Evolutionary conservation across 2,888 invertebrate species (phyloP), one percentile per base, ranked within the genome.

Genomic region (Euzophera pinguis): DNA sequence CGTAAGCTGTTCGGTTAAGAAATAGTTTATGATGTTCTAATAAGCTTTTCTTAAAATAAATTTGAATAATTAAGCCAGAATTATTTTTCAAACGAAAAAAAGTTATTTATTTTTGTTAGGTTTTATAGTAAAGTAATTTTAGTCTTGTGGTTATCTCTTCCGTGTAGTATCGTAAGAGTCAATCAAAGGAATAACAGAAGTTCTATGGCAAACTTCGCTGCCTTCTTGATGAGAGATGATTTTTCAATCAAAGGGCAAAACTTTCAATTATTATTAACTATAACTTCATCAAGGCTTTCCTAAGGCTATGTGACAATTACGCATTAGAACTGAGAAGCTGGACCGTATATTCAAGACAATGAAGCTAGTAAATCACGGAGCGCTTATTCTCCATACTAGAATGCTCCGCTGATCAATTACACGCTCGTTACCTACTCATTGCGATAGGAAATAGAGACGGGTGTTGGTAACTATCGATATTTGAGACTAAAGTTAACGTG

Each of bases 381-480:
- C 43, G 58, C 60, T 58, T 56, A 60, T 57, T 60, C 61, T 52
- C 54, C 45, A 58, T 54, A 57, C 58, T 59, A 56, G 47, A 57
- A 60, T 55, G 65, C 58, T 59, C 50, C 61, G 54, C 53, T 58
- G 62, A 67, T 62, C 70, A 63, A 70, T 71, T 72, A 70, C 60
- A 61, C 64, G 70, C 64, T 63, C 60, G 64, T 70, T 72, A 65
- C 55, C 42, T 63, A 59, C 61, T 64, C 60, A 60, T 62, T 60
- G 60, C 59, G 56, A 47, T 52, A 38, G 39, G 13, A 16, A 12
- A n/a, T 50, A 39, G 49, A 16, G 49, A 14, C 14, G 14, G 32
- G 9, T 7, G 7, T 32, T 6, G 45, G 14, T 16, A n/a, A n/a
- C 14, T 39, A 38, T 14, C 14, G 38, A 38, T 32, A 32, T 22